phyloP scores from a whole-genome alignment of 2,888 invertebrate genomes.

The Lithophane semibrunnea region DNA sequence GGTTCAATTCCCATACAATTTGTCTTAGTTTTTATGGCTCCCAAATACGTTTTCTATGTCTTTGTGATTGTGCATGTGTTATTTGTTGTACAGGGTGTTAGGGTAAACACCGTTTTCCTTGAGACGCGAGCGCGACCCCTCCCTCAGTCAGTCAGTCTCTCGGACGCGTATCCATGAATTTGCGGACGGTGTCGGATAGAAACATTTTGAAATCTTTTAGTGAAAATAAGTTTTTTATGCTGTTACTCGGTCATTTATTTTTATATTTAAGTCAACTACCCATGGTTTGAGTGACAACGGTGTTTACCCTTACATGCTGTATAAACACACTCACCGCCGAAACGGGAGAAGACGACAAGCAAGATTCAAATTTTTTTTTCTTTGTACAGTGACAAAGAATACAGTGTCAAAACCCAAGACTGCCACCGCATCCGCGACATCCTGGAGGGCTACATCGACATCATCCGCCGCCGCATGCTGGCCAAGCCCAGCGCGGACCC shows the following conservation, averaged over 20 bases:
- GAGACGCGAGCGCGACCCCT: too few species aligned
- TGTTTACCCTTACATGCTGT: not conserved
- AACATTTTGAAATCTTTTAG: too few species aligned
- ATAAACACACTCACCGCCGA: not conserved
- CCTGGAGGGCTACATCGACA: slow-evolving; percentile 99
- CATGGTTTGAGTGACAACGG: too few species aligned
- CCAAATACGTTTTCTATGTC: not conserved
- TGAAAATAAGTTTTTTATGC: too few species aligned
- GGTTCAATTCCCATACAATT: not conserved
- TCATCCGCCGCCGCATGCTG: slow-evolving; percentile 98
- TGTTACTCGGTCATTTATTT: too few species aligned
- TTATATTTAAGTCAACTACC: too few species aligned
- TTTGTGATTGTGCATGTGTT: not conserved
- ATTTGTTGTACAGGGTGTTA: not conserved
- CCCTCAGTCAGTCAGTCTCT: too few species aligned
- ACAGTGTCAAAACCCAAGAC: slow-evolving; percentile 99
- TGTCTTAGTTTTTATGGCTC: not conserved
- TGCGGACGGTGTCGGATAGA: too few species aligned
- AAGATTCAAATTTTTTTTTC: not conserved
- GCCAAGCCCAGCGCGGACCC: slow-evolving; percentile 96
- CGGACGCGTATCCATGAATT: too few species aligned
- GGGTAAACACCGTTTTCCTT: too few species aligned
- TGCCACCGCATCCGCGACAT: slow-evolving; percentile 99
- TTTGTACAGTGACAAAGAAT: slow-evolving; percentile 95
- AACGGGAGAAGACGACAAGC: too few species aligned